Evolutionary conservation across 2,888 invertebrate species (phyloP), one percentile per base, ranked within the genome.

Genomic region (Fragum whitleyi): DNA sequence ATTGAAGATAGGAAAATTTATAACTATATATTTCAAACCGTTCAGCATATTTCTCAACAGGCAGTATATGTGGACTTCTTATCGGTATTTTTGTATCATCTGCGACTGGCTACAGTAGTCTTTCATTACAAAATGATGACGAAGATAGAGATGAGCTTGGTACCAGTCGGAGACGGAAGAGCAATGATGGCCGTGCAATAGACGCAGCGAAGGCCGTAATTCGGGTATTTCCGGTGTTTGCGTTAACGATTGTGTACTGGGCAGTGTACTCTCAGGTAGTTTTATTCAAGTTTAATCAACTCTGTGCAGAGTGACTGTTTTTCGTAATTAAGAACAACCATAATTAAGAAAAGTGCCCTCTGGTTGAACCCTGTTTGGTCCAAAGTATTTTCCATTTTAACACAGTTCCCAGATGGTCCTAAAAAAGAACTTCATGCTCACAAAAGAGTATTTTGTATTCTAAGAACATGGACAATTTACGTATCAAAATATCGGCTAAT

Each of bases 251-350:
- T 59, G 75, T 91, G 53, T 92, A 90, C 79, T 91, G 91, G 91
- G 90, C 91, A 1, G 87, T 92, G 1, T 91, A 91, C 76, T 85
- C 88, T n/a, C 92, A 92, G 90, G 92, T 91, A 29, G 21, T 21
- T 36, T n/a, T n/a, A n/a, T n/a, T n/a, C n/a, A n/a, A n/a, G n/a
- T n/a, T n/a, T n/a, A n/a, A n/a, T n/a, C n/a, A n/a, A n/a, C n/a
- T n/a, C n/a, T n/a, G n/a, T 11, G 2, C 6, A 1, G 2, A 16
- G 9, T 9, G 16, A 16, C 42, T 42, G 16, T n/a, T n/a, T n/a
- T n/a, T n/a, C n/a, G n/a, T n/a, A n/a, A n/a, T n/a, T 16, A 42
- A 16, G 16, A 11, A 42, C 42, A 42, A 16, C 42, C 42, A 42
- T 42, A 11, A 42, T 42, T 11, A 11, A 11, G 9, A 9, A 42